A percentile compares a stretch with the other conserved stretches of the same genome.
These are phyloP conservation scores for Hyalella azteca DNA, from an alignment of 2,888 invertebrate species.

Conservation along the genomic window DNA sequence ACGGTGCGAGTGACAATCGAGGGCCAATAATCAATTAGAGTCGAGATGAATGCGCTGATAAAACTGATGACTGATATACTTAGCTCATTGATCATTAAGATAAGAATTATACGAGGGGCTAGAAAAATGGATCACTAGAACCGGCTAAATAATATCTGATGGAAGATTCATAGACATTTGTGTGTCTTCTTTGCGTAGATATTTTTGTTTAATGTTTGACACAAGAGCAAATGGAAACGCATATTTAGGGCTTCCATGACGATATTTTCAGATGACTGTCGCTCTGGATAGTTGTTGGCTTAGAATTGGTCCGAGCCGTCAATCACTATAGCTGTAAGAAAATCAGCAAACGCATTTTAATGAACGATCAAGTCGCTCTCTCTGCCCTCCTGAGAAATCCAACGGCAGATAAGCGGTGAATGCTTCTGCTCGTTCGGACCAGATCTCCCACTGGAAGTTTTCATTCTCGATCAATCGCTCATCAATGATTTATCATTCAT, in stretches of 20 bases:
- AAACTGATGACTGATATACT: slow-evolving; percentile 9
- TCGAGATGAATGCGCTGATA: slow-evolving; percentile 15
- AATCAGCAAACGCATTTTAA: neutral
- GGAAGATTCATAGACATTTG: no score
- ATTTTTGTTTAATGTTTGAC: no score
- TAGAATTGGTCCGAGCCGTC: no score
- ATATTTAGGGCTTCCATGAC: no score
- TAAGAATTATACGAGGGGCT: neutral
- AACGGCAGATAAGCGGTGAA: neutral
- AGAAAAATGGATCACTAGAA: neutral
- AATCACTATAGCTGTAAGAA: no score
- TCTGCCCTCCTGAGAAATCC: neutral
- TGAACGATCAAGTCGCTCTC: neutral
- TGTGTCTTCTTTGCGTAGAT: no score
- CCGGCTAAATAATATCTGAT: neutral
- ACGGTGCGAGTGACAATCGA: neutral
- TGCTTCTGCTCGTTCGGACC: neutral
- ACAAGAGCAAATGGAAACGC: no score
- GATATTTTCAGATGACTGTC: no score
- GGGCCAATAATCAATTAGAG: slow-evolving; percentile 30
- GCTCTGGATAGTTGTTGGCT: no score
- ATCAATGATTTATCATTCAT: slow-evolving; percentile 24
- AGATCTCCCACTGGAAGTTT: neutral
- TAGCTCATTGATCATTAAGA: slow-evolving; percentile 5
- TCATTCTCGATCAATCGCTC: slow-evolving; percentile 17